These are phyloP conservation scores for Stegastes partitus DNA, from an alignment of 2,113 vertebrate species.

Conservation along the genomic window DNA sequence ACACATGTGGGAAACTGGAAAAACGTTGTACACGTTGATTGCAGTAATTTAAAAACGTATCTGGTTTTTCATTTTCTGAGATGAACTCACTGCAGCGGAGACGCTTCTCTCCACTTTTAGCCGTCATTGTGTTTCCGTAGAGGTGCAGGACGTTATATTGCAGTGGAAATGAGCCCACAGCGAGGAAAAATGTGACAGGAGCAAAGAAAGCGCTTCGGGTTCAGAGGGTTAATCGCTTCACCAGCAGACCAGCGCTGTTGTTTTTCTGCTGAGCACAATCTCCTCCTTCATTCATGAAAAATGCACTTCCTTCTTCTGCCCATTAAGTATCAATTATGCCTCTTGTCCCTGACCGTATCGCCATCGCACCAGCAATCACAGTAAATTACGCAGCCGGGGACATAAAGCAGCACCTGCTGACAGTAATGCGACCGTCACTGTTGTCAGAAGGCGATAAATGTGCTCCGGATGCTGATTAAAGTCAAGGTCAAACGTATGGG, in stretches of 20 bases:
- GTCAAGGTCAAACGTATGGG: conserved; percentile 69
- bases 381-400: neutral
- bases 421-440: neutral
- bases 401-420: conserved; percentile 1
- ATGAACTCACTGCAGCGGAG: no score
- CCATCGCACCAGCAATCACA: neutral
- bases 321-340: conserved; percentile 10
- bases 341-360: neutral
- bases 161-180: no score
- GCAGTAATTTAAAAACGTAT: no score
- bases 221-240: neutral
- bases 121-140: no score
- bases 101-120: no score
- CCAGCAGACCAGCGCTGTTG: neutral
- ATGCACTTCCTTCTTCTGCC: neutral
- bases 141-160: no score
- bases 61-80: no score
- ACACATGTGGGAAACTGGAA: no score
- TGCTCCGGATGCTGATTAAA: conserved; percentile 13
- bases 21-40: no score
- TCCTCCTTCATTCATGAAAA: conserved; percentile 22
- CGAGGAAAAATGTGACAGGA: no score
- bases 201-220: no score
- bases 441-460: conserved; percentile 26
- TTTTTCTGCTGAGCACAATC: neutral